phyloP scores from a whole-genome alignment of 2,888 invertebrate genomes.

The Mythimna albipuncta region DNA sequence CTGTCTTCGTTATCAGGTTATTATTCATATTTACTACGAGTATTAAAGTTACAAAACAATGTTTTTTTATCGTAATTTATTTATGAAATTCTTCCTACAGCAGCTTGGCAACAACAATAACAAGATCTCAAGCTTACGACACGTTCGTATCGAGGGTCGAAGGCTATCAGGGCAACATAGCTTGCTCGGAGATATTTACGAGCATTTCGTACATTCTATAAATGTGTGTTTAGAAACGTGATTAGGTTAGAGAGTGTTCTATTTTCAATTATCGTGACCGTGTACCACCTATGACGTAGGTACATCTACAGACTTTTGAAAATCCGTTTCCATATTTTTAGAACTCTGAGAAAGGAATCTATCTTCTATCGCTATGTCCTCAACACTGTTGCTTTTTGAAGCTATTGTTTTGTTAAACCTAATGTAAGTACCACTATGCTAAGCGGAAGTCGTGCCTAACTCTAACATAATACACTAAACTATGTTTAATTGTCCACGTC shows the following conservation, averaged over 20 bases:
- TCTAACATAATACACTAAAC: slow-evolving; percentile 20
- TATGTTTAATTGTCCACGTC: slow-evolving; percentile 37
- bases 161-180: slow-evolving; percentile 74
- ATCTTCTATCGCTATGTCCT: no score
- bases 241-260: slow-evolving; percentile 29
- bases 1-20: slow-evolving; percentile 23
- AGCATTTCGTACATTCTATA: slow-evolving; percentile 68
- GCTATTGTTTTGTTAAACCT: not conserved
- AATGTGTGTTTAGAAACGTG: slow-evolving; percentile 60
- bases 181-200: slow-evolving; percentile 57
- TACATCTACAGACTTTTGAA: not conserved
- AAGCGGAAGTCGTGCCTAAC: slow-evolving; percentile 3
- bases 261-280: slow-evolving; percentile 2
- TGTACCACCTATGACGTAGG: no score
- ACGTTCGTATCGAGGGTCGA: slow-evolving; percentile 67
- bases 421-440: not conserved
- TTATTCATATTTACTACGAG: slow-evolving; percentile 8
- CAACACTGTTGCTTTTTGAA: not conserved
- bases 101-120: slow-evolving; percentile 60
- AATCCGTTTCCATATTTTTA: not conserved
- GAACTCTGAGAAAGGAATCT: not conserved
- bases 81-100: slow-evolving; percentile 27
- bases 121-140: slow-evolving; percentile 51
- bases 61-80: slow-evolving; percentile 35
- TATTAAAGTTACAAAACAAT: not conserved